Conservation (phyloP, 2,888 invertebrate species). For the Lamproptera curius region DNA sequence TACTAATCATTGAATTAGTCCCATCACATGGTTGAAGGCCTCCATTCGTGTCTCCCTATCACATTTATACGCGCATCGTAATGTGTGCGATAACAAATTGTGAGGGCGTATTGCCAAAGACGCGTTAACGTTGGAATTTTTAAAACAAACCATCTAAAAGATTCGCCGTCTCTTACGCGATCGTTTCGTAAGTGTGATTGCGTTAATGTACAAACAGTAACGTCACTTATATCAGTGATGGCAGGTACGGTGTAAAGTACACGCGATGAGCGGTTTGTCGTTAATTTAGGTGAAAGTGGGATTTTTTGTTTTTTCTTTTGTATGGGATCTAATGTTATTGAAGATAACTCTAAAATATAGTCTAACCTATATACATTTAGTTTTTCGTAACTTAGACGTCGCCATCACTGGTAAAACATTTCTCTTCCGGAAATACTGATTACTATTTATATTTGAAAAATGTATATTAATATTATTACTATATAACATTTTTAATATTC, state of each 20-base stretch:
- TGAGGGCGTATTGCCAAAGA: constrained; percentile 14
- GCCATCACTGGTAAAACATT: too few species aligned
- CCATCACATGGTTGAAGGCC: neutral
- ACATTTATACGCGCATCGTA: neutral
- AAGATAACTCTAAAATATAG: too few species aligned
- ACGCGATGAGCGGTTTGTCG: neutral
- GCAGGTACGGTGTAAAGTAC: neutral
- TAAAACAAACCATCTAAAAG: constrained; percentile 38
- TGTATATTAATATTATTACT: too few species aligned
- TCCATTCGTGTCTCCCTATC: too few species aligned
- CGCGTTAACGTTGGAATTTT: constrained; percentile 34
- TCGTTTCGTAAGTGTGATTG: constrained; percentile 55
- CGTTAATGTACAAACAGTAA: constrained; percentile 47
- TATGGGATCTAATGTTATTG: too few species aligned
- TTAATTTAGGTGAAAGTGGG: too few species aligned
- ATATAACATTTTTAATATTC: too few species aligned
- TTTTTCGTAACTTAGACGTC: too few species aligned
- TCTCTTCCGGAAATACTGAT: too few species aligned
- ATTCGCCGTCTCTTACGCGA: constrained; percentile 36
- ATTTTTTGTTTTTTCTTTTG: too few species aligned
- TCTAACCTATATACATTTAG: too few species aligned
- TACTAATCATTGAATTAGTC: neutral
- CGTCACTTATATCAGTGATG: constrained; percentile 34
- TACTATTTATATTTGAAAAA: too few species aligned
- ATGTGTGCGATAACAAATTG: constrained; percentile 12